Evolutionary conservation across 2,113 vertebrate genomes (phyloP).

Genomic region (Terrapene triunguis): DNA sequence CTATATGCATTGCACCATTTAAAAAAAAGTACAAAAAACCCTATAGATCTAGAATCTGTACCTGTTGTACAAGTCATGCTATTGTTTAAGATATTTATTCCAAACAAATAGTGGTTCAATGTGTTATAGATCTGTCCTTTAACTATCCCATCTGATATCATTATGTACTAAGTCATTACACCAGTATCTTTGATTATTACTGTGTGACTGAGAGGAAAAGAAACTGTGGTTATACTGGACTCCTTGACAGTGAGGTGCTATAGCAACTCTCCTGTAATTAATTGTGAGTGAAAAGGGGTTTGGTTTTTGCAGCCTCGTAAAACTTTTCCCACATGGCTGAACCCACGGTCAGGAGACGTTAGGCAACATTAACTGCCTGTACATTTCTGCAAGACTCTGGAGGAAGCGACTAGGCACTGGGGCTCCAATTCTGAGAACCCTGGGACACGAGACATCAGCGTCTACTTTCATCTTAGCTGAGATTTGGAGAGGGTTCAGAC

Average conservation of each 20-base stretch:
- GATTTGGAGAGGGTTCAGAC: constrained; percentile 98
- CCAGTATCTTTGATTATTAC: constrained; percentile 86
- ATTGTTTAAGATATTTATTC: constrained; percentile 31
- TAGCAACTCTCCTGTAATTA: constrained; percentile 90
- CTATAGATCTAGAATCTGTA: neutral
- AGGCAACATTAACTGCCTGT: constrained; percentile 93
- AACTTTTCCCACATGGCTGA: constrained; percentile 93
- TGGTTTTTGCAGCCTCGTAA: constrained; percentile 85
- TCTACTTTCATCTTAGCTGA: constrained; percentile 97
- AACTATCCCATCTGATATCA: constrained; percentile 39
- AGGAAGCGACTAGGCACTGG: constrained; percentile 79
- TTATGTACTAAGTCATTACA: constrained; percentile 34
- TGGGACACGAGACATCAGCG: constrained; percentile 88
- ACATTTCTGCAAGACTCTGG: constrained; percentile 83
- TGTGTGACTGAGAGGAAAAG: constrained; percentile 83
- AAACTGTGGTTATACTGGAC: constrained; percentile 77
- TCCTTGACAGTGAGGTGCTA: constrained; percentile 84
- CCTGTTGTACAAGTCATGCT: constrained; percentile 7
- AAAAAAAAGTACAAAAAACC: constrained; percentile 40
- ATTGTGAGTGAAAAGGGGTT: constrained; percentile 88
- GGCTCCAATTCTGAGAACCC: constrained; percentile 85
- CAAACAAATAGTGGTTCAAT: constrained; percentile 25
- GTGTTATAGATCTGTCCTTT: constrained; percentile 46
- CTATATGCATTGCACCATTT: neutral
- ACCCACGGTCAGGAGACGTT: constrained; percentile 91